A percentile compares a stretch with the other conserved stretches of the same genome.
phyloP scores from a whole-genome alignment of 2,113 vertebrate genomes.

The Megalops atlanticus region DNA sequence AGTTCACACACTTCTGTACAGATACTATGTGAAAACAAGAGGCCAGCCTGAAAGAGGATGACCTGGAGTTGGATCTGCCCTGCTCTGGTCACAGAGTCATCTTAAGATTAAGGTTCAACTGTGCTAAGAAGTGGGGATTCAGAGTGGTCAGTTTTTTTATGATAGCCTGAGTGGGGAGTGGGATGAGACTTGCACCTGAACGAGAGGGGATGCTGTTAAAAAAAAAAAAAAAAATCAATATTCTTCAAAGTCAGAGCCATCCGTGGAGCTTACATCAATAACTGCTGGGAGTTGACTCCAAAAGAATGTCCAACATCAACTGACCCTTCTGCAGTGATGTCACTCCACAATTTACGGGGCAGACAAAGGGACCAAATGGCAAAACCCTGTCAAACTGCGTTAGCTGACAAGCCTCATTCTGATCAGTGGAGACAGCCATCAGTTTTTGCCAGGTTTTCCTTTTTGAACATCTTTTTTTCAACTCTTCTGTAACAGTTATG shows the following conservation, averaged over 20 bases:
- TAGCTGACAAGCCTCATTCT: background rate
- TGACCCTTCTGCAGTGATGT: constrained; percentile 41
- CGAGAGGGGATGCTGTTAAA: constrained; percentile 54
- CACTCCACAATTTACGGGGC: background rate
- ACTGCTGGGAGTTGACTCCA: constrained; percentile 71
- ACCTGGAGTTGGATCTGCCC: no score
- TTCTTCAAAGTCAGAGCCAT: constrained; percentile 65
- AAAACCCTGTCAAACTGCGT: background rate
- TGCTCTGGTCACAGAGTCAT: no score
- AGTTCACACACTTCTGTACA: background rate
- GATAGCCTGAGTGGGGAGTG: constrained; percentile 60
- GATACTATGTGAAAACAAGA: background rate
- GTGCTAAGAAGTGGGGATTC: constrained; percentile 43
- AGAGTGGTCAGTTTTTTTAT: constrained; percentile 45
- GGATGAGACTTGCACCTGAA: constrained; percentile 53
- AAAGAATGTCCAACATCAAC: constrained; percentile 72
- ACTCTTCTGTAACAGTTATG: background rate
- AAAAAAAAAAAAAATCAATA: constrained; percentile 64
- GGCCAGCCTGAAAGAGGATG: no score
- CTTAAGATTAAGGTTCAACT: constrained; percentile 51
- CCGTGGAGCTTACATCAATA: constrained; percentile 75
- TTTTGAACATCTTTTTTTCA: no score
- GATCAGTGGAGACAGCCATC: background rate
- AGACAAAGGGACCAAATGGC: background rate
- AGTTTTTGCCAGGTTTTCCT: background rate